Conservation (phyloP, 1,140 invertebrate genomes). For the Tenebrio molitor region DNA sequence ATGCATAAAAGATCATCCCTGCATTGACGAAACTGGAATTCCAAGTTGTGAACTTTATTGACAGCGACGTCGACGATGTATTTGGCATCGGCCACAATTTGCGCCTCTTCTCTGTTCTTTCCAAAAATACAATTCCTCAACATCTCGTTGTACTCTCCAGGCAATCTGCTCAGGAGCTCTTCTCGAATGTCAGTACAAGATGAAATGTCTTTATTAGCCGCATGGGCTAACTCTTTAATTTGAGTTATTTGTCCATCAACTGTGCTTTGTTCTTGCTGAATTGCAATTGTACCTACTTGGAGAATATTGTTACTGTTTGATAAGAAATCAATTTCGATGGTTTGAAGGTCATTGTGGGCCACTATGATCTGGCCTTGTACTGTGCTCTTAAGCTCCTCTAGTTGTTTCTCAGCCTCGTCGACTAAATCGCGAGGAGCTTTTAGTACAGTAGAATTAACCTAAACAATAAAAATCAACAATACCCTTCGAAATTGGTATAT, state of each 20-base stretch:
- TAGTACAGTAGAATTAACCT: background rate
- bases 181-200: background rate
- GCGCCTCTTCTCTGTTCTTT: background rate
- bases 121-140: background rate
- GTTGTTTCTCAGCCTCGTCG: background rate
- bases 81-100: background rate
- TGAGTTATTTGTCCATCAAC: background rate
- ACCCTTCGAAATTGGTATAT: background rate
- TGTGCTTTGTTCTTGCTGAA: background rate
- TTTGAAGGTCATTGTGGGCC: background rate
- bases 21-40: background rate
- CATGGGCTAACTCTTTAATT: background rate
- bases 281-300: background rate
- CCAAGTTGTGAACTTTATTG: slow-evolving; percentile 5
- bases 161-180: background rate
- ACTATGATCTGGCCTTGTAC: background rate
- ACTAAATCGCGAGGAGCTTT: background rate
- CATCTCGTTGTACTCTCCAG: background rate
- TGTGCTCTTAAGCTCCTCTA: background rate
- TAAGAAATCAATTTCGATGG: background rate
- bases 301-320: background rate
- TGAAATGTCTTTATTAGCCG: background rate
- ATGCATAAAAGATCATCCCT: background rate
- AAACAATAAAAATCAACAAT: background rate
- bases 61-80: background rate